These are phyloP conservation scores for Halictus rubicundus DNA, from an alignment of 1,140 invertebrate genomes.

Conservation along the genomic window DNA sequence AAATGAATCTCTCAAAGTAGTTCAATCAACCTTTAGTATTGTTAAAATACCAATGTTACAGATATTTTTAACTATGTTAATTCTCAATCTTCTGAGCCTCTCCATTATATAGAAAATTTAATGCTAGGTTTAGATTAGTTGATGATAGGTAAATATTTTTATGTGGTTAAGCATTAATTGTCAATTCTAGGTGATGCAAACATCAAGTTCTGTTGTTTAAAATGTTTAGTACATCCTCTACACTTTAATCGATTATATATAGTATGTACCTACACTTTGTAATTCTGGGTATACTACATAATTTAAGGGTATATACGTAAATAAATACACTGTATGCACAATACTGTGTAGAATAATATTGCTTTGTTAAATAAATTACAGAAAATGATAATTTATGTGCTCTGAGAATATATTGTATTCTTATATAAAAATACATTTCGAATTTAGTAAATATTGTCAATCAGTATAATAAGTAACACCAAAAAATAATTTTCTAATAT, in stretches of 20 bases:
- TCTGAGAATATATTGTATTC: constrained; percentile 10
- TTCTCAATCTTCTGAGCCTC: constrained; percentile 51
- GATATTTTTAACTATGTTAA: constrained; percentile 19
- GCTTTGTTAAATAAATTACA: not conserved
- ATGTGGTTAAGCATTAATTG: constrained; percentile 56
- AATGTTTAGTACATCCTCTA: constrained; percentile 69
- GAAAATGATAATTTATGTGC: constrained; percentile 18
- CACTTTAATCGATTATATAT: constrained; percentile 55
- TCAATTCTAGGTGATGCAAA: constrained; percentile 63
- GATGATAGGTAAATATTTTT: constrained; percentile 69
- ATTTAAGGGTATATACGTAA: constrained; percentile 43
- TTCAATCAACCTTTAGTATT: not conserved
- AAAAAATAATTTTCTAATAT: constrained; percentile 28
- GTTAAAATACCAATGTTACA: not conserved
- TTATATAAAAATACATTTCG: constrained; percentile 25
- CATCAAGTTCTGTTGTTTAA: constrained; percentile 59
- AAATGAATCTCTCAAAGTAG: not conserved
- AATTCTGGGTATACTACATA: constrained; percentile 49
- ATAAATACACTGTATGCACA: constrained; percentile 62
- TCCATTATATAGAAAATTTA: constrained; percentile 57
- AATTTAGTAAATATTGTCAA: constrained; percentile 14
- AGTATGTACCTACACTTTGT: constrained; percentile 43
- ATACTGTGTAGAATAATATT: constrained; percentile 58
- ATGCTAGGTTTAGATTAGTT: constrained; percentile 58
- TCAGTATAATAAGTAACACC: constrained; percentile 9